A percentile compares a stretch with the other conserved stretches of the same genome.
Conservation (phyloP, 1,140 invertebrate species). For the Caenorhabditis tropicalis region DNA sequence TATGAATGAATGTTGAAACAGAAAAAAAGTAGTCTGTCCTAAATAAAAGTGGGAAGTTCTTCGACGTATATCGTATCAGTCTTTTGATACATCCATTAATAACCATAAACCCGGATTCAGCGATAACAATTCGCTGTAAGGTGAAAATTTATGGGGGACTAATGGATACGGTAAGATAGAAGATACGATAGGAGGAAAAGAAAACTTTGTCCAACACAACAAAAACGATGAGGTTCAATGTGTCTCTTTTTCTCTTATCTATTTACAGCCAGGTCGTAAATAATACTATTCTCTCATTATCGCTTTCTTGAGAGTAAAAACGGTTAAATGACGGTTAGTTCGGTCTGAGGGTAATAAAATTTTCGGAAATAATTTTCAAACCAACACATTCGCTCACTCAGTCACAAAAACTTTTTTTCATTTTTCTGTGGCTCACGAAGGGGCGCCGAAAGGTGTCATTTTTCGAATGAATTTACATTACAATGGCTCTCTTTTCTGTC, state of each 20-base stretch:
- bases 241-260: slow-evolving; percentile 6
- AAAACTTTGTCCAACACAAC: neutral
- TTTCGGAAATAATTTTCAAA: slow-evolving; percentile 1
- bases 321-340: slow-evolving; percentile 29
- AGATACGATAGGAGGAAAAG: neutral
- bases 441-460: neutral
- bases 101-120: slow-evolving; percentile 37
- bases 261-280: slow-evolving; percentile 41
- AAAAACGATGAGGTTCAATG: neutral
- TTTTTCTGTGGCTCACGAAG: neutral
- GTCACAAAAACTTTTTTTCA: no score
- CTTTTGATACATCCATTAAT: slow-evolving; percentile 4
- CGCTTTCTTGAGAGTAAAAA: slow-evolving; percentile 9
- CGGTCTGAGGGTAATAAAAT: slow-evolving; percentile 34
- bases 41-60: neutral
- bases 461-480: slow-evolving; percentile 33
- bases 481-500: neutral
- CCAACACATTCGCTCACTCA: neutral
- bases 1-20: neutral
- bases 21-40: neutral
- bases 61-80: neutral
- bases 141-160: slow-evolving; percentile 8
- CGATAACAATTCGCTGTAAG: neutral
- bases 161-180: neutral
- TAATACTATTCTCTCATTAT: slow-evolving; percentile 36